Evolutionary conservation across 2,888 invertebrate genomes (phyloP).

Genomic region (Harmothoe impar): DNA sequence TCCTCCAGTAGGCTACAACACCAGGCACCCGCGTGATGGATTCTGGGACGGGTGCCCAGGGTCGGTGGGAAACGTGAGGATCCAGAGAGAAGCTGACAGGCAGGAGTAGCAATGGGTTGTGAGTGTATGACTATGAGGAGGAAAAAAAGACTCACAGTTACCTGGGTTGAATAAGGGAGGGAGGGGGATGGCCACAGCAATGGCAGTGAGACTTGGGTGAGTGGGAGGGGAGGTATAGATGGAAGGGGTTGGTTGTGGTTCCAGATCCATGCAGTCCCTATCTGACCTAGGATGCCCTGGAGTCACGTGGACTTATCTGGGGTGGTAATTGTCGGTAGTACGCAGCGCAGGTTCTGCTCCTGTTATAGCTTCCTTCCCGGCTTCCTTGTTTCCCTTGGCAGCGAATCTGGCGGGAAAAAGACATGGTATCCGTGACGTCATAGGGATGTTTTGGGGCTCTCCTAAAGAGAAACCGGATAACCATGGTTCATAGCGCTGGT

Average conservation of each 20-base stretch:
- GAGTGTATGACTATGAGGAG: neutral
- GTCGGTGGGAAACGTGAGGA: conserved; percentile 46
- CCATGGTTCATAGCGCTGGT: too few species aligned
- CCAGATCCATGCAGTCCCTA: too few species aligned
- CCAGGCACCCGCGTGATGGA: conserved; percentile 59
- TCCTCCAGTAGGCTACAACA: neutral
- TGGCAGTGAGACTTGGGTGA: neutral
- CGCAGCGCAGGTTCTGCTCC: neutral
- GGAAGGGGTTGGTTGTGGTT: neutral
- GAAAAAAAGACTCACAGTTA: neutral
- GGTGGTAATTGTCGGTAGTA: neutral
- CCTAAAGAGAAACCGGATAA: neutral
- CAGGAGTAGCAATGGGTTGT: neutral
- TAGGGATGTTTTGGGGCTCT: neutral
- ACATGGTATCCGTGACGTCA: conserved; percentile 14
- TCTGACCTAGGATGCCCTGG: too few species aligned
- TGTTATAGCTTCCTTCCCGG: neutral
- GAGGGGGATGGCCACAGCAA: neutral
- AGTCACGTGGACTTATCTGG: too few species aligned
- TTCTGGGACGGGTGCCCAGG: conserved; percentile 50
- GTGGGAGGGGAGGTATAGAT: conserved; percentile 4
- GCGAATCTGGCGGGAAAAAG: conserved; percentile 27
- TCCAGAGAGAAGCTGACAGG: neutral
- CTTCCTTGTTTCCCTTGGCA: conserved; percentile 42
- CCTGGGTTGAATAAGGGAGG: neutral